A percentile compares a stretch with the other conserved stretches of the same genome.
Evolutionary conservation across 2,888 invertebrate species (phyloP).

Genomic region (Lasioglossum pauxillum): DNA sequence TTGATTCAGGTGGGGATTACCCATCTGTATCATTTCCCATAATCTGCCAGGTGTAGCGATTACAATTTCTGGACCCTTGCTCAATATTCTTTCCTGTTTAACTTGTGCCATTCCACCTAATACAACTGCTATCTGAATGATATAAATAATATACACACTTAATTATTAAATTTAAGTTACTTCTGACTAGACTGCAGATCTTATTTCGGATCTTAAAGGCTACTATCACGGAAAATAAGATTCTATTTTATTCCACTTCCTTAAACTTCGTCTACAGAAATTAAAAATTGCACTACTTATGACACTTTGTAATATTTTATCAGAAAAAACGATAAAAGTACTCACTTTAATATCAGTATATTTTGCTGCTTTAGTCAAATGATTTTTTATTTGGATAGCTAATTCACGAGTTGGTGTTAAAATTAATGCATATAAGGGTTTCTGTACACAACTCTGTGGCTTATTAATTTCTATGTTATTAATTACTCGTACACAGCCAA

Average conservation of each 20-base stretch:
- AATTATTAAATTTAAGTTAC: neutral
- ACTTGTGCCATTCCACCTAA: constrained; percentile 98
- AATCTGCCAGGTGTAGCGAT: constrained; percentile 98
- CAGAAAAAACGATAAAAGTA: neutral
- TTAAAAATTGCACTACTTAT: neutral
- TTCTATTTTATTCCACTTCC: too few species aligned
- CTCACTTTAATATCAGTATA: constrained; percentile 89
- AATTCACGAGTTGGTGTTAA: constrained; percentile 98
- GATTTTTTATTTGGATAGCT: constrained; percentile 96
- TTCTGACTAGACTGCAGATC: neutral
- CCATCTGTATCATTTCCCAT: constrained; percentile 96
- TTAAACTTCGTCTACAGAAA: too few species aligned
- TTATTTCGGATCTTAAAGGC: too few species aligned
- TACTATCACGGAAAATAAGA: too few species aligned
- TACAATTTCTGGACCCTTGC: constrained; percentile 94
- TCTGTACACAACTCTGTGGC: constrained; percentile 75
- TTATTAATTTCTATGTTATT: constrained; percentile 85
- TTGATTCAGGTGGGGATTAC: constrained; percentile 91
- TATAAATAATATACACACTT: constrained; percentile 9
- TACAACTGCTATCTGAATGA: constrained; percentile 88
- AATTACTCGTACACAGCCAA: constrained; percentile 88
- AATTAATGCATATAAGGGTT: constrained; percentile 92
- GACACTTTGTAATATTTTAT: neutral
- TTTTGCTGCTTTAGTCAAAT: constrained; percentile 92
- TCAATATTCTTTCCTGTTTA: constrained; percentile 95